Evolutionary conservation across 2,888 invertebrate species (phyloP).

Genomic region (Scaptomyza caliginosa): DNA sequence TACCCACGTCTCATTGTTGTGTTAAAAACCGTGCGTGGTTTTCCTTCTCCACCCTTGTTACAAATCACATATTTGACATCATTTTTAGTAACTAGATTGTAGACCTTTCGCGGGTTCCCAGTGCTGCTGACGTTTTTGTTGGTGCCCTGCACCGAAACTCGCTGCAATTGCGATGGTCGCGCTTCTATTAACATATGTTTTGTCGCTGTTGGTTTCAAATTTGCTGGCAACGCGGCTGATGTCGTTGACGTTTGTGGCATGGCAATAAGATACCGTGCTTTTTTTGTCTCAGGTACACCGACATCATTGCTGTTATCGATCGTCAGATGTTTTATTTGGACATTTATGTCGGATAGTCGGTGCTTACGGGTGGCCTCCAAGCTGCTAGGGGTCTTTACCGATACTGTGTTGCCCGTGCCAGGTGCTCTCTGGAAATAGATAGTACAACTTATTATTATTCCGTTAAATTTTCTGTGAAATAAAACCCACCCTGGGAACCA

Average conservation of each 20-base stretch:
- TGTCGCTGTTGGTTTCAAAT: conserved; percentile 22
- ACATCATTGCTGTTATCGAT: conserved; percentile 39
- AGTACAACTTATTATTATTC: background rate
- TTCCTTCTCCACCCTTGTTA: conserved; percentile 49
- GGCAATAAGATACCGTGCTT: conserved; percentile 72
- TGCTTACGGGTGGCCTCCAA: conserved; percentile 64
- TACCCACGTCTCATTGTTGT: conserved; percentile 67
- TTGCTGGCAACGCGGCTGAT: background rate
- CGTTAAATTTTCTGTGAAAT: background rate
- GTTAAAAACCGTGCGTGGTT: conserved; percentile 46
- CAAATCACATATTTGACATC: conserved; percentile 64
- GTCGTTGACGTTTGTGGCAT: conserved; percentile 49
- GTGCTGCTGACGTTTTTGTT: conserved; percentile 1
- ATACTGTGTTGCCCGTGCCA: background rate
- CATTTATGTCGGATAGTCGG: conserved; percentile 78
- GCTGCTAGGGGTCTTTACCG: conserved; percentile 13
- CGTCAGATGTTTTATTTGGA: conserved; percentile 71
- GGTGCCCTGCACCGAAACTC: conserved; percentile 43
- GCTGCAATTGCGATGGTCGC: conserved; percentile 36
- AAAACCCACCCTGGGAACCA: conserved; percentile 58
- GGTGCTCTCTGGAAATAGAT: conserved; percentile 10
- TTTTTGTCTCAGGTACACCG: conserved; percentile 63
- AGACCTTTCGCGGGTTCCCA: conserved; percentile 36
- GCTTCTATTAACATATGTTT: conserved; percentile 19
- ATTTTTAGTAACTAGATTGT: conserved; percentile 58